These are phyloP conservation scores for Saccopteryx bilineata DNA, from an alignment of 2,113 vertebrate species.

Conservation along the genomic window DNA sequence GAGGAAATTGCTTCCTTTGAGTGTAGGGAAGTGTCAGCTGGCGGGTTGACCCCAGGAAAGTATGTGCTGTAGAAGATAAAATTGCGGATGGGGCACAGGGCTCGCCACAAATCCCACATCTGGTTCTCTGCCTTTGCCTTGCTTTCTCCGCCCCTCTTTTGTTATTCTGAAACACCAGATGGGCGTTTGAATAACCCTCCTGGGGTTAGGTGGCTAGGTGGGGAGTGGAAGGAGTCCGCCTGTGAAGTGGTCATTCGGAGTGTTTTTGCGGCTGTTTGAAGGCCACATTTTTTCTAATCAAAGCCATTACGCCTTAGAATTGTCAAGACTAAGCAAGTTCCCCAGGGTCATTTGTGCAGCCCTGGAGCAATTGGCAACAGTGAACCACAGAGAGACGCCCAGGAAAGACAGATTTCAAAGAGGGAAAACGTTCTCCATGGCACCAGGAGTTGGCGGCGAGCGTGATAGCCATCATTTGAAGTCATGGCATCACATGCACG, in stretches of 20 bases:
- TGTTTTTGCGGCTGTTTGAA: background rate
- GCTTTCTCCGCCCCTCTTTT: background rate
- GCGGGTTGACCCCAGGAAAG: conserved; percentile 21
- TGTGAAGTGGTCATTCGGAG: background rate
- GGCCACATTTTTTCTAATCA: background rate
- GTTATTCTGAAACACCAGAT: background rate
- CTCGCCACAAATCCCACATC: background rate
- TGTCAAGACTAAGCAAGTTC: fast-evolving
- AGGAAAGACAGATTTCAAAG: background rate
- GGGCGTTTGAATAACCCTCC: background rate
- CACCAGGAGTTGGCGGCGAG: fast-evolving
- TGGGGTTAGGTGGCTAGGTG: background rate
- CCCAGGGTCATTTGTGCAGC: fast-evolving
- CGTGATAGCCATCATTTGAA: background rate
- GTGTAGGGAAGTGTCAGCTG: conserved; percentile 48
- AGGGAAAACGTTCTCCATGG: fast-evolving
- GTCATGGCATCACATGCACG: fast-evolving
- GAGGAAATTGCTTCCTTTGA: conserved; percentile 60
- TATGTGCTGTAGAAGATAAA: conserved; percentile 52
- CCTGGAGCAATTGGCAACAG: fast-evolving
- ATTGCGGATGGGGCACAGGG: conserved; percentile 29
- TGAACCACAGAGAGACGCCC: fast-evolving
- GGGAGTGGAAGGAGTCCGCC: background rate
- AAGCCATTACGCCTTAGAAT: no score
- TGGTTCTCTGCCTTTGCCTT: no score